phyloP scores from a whole-genome alignment of 2,797 vertebrate species.

The Smutsia temminckii region DNA sequence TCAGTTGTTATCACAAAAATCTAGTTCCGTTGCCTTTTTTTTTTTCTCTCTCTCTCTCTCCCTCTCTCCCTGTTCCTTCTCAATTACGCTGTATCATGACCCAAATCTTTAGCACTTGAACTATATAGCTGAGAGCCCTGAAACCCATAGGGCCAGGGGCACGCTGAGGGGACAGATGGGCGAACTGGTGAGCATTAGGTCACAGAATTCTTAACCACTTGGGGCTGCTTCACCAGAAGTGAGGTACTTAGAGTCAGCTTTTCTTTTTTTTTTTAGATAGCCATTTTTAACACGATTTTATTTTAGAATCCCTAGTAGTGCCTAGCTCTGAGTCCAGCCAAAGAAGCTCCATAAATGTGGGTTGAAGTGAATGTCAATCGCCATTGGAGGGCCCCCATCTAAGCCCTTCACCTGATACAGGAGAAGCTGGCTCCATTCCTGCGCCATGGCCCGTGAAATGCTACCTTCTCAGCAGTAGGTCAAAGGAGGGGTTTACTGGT shows the following conservation, averaged over 20 bases:
- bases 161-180: background rate
- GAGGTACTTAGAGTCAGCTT: background rate
- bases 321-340: background rate
- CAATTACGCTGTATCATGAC: constrained; percentile 73
- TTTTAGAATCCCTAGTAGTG: background rate
- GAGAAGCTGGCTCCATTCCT: background rate
- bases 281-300: background rate
- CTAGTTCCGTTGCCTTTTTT: constrained; percentile 35
- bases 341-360: background rate
- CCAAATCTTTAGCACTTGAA: constrained; percentile 73
- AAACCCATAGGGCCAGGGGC: constrained; percentile 26
- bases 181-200: constrained; percentile 9
- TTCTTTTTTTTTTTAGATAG: background rate
- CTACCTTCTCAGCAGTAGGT: background rate
- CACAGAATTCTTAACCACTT: constrained; percentile 21
- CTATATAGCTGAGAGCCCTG: constrained; percentile 54
- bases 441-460: background rate
- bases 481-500: background rate
- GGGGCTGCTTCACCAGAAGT: background rate
- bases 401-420: background rate
- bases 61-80: constrained; percentile 38
- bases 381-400: background rate
- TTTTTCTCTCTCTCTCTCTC: background rate
- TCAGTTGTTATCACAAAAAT: constrained; percentile 56
- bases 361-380: background rate